Evolutionary conservation across 2,113 vertebrate genomes (phyloP), one percentile per base, ranked within the genome.

Genomic region (Hippocampus abdominalis): DNA sequence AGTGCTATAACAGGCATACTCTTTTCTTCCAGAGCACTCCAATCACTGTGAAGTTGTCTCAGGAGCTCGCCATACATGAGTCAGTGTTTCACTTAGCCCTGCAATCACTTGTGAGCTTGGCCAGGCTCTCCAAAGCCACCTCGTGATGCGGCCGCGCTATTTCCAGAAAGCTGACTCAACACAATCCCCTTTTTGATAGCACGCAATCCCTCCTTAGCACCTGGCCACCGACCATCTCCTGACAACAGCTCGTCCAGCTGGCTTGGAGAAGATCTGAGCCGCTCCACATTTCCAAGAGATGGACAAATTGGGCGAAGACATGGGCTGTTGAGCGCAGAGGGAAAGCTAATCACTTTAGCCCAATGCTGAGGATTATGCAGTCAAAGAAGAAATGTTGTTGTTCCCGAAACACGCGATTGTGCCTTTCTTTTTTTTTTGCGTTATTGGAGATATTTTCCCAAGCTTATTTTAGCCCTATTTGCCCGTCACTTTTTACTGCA

Each of bases 321-420:
- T 69, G 79, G 75, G 77, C 82, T 88, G 86, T 76, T 87, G 20
- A 72, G 78, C 76, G 78, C 42, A 32, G 25, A 25, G 42, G 76
- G 57, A 56, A 81, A 73, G 78, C 75, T 87, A 86, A 87, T 88
- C 83, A 86, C 77, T 84, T 86, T 81, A 88, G 75, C 81, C 59
- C 71, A 79, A 78, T 73, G 76, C 64, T 44, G 36, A 75, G 80
- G 81, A 86, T 86, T 88, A 84, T 79, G 70, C 68, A 77, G 80
- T 74, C 76, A 84, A 83, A 75, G 73, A 70, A 68, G 72, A 74
- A 79, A 78, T 86, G 76, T 75, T 27, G 23, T 57, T 81, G 78
- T 84, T 82, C 60, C 61, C 6, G 4, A 63, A 53, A 80, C 64
- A 81, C 68, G 78, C 81, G 77, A 76, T 70, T 76, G 70, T 57